A percentile compares a stretch with the other conserved stretches of the same genome.
Conservation (phyloP, 2,113 vertebrate species). For the Spea bombifrons region DNA sequence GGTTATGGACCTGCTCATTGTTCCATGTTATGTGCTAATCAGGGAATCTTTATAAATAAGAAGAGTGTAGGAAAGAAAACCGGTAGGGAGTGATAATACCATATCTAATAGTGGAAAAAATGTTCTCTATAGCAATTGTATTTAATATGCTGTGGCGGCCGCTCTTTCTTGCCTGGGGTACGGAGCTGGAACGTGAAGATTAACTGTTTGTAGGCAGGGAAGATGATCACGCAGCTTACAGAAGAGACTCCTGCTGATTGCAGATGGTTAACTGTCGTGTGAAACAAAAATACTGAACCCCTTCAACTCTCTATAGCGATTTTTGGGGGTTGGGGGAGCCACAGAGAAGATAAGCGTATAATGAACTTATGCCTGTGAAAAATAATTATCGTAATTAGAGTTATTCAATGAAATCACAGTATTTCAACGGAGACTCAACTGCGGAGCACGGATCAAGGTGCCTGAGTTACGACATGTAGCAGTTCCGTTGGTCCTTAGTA, state of each 20-base stretch:
- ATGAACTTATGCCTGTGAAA: too few species aligned
- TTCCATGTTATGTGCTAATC: not conserved
- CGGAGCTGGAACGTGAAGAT: not conserved
- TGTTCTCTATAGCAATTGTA: not conserved
- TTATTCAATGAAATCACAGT: too few species aligned
- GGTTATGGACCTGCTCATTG: not conserved
- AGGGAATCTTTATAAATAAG: not conserved
- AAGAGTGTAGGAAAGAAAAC: not conserved
- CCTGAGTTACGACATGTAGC: too few species aligned
- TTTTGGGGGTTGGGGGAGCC: too few species aligned
- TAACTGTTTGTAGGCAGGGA: constrained; percentile 6
- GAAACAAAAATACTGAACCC: constrained; percentile 18
- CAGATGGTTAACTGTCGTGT: constrained; percentile 31
- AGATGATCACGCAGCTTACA: constrained; percentile 5
- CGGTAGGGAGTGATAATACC: not conserved
- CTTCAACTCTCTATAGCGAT: too few species aligned
- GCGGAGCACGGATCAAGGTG: too few species aligned
- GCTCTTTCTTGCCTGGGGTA: not conserved
- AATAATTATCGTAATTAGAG: too few species aligned
- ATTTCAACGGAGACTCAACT: too few species aligned
- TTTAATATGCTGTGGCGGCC: not conserved
- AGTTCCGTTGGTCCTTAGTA: too few species aligned
- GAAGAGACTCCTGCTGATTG: constrained; percentile 14
- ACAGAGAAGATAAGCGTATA: too few species aligned
- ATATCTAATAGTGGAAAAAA: not conserved